A percentile compares a stretch with the other conserved stretches of the same genome.
Conservation (phyloP, 2,888 invertebrate species). For the Rhimphoctona megacephalus region DNA sequence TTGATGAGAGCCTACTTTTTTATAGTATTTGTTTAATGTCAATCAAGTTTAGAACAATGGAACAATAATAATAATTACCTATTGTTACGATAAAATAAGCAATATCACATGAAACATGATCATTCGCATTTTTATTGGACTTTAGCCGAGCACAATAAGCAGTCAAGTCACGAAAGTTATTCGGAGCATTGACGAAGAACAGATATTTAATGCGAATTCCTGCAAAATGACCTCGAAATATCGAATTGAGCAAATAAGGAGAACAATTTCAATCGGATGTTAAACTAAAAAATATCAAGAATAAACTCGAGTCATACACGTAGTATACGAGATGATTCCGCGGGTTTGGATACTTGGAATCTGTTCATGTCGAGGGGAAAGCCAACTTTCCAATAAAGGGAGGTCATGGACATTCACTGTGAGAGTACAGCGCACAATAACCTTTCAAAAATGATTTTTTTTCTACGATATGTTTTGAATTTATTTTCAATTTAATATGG, state of each 20-base stretch:
- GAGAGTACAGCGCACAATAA: neutral
- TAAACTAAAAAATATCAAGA: neutral
- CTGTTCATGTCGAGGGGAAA: slow-evolving; percentile 29
- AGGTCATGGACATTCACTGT: slow-evolving; percentile 45
- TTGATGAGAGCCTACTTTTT: neutral
- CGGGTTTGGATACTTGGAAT: slow-evolving; percentile 6
- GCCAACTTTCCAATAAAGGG: slow-evolving; percentile 39
- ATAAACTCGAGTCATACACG: slow-evolving; percentile 4
- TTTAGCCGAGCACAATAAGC: neutral
- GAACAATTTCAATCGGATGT: slow-evolving; percentile 19
- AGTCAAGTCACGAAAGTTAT: neutral
- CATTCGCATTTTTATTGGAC: neutral
- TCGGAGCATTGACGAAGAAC: neutral
- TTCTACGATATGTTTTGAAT: neutral
- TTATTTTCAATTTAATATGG: neutral
- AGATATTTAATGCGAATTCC: slow-evolving; percentile 7
- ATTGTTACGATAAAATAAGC: neutral
- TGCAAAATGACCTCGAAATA: slow-evolving; percentile 8
- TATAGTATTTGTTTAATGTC: neutral
- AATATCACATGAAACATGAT: neutral
- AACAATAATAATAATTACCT: neutral
- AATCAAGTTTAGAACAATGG: neutral
- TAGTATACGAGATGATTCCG: neutral
- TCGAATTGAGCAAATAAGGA: slow-evolving; percentile 12
- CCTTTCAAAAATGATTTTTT: neutral